phyloP scores from a whole-genome alignment of 2,113 vertebrate genomes.

The Antennarius striatus region DNA sequence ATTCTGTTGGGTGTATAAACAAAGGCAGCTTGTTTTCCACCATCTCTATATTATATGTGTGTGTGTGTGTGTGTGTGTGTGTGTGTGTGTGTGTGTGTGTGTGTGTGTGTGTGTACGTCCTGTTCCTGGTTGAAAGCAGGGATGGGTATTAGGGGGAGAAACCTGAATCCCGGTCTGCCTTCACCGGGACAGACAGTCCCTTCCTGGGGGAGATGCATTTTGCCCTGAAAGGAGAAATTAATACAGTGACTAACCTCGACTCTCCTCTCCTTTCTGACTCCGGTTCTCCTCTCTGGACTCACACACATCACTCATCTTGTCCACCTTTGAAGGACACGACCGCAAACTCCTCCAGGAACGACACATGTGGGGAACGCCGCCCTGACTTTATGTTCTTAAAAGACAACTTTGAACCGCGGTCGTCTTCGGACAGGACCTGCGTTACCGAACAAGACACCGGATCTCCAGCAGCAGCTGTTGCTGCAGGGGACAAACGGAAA shows the following conservation, averaged over 20 bases:
- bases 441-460: constrained; percentile 39
- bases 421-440: constrained; percentile 12
- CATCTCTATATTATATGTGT: neutral
- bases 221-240: constrained; percentile 80
- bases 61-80: constrained; percentile 22
- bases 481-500: constrained; percentile 33
- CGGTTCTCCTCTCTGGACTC: constrained; percentile 9
- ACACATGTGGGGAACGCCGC: no score
- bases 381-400: no score
- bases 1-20: constrained; percentile 28
- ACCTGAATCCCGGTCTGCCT: constrained; percentile 62
- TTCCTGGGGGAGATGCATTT: constrained; percentile 66
- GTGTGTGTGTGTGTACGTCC: constrained; percentile 10
- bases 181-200: constrained; percentile 72
- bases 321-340: constrained; percentile 32
- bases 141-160: constrained; percentile 54
- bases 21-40: constrained; percentile 18
- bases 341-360: neutral
- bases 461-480: constrained; percentile 27
- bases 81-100: constrained; percentile 18
- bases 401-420: neutral
- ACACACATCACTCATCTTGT: constrained; percentile 12
- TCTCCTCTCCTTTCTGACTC: constrained; percentile 33
- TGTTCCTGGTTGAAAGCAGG: constrained; percentile 35
- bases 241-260: constrained; percentile 71